phyloP scores from a whole-genome alignment of 2,113 vertebrate genomes.

The Sprattus sprattus region DNA sequence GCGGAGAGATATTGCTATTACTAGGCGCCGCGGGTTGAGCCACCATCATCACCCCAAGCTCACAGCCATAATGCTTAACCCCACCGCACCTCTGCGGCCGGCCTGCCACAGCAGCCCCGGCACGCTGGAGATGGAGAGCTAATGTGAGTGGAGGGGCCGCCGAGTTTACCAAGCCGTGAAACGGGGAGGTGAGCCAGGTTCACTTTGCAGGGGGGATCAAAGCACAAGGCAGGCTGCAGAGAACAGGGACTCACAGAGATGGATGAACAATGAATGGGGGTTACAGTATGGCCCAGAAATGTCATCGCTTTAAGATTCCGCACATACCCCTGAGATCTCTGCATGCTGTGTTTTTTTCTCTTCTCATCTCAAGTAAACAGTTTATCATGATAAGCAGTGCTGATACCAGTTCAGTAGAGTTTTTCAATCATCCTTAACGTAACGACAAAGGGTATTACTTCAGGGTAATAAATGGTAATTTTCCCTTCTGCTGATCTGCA shows the following conservation, averaged over 20 bases:
- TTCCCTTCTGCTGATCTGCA: slow-evolving; percentile 33
- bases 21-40: not conserved
- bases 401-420: not conserved
- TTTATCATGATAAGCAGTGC: not conserved
- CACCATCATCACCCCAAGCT: not conserved
- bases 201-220: not conserved
- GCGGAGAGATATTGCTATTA: not conserved
- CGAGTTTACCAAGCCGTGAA: not conserved
- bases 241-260: not conserved
- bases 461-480: slow-evolving; percentile 15
- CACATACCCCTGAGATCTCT: not conserved
- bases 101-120: not conserved
- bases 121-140: not conserved
- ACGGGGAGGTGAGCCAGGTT: not conserved
- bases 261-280: not conserved
- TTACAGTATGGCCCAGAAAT: slow-evolving; percentile 9
- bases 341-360: not conserved
- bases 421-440: not conserved
- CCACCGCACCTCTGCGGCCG: not conserved
- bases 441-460: not conserved
- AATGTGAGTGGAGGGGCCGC: not conserved
- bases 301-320: not conserved
- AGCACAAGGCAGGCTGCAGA: slow-evolving; percentile 8
- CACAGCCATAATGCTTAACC: not conserved
- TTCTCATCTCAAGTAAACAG: not conserved